These are phyloP conservation scores for Oceanodroma tethys DNA, from an alignment of 2,113 vertebrate genomes.

Conservation along the genomic window DNA sequence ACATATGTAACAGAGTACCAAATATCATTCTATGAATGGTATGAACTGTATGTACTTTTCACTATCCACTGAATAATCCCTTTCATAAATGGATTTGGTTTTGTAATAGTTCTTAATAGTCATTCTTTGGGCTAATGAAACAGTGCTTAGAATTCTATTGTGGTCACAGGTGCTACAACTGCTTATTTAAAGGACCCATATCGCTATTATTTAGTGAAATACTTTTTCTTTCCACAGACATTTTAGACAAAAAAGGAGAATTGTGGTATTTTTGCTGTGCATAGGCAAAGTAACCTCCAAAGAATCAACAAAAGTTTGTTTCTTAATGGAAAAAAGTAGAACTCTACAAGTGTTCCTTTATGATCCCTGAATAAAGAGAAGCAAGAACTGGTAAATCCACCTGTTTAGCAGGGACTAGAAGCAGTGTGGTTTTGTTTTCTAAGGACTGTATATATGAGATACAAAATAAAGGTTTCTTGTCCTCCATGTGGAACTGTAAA, in stretches of 20 bases:
- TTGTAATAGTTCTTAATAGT: not conserved
- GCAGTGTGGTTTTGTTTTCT: not conserved
- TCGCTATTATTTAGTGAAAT: not conserved
- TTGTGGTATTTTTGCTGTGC: not conserved
- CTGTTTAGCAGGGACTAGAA: not conserved
- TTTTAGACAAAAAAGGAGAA: not conserved
- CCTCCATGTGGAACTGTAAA: not conserved
- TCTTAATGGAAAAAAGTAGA: not conserved
- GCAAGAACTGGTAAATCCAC: not conserved
- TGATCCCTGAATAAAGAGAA: not conserved
- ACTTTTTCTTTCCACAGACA: not conserved
- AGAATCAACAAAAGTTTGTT: not conserved
- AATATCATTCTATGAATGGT: not conserved
- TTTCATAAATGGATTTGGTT: not conserved
- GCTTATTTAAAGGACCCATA: not conserved
- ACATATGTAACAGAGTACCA: not conserved
- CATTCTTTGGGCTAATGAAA: not conserved
- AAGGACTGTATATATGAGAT: not conserved
- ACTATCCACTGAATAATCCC: not conserved
- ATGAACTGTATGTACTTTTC: not conserved
- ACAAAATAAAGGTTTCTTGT: not conserved
- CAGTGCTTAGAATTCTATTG: not conserved
- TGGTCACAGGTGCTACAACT: not conserved
- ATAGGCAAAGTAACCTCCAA: not conserved
- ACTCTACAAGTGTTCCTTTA: not conserved